Base-by-base conservation (phyloP, 1,140 invertebrate genomes). In the Vanessa tameamea region DNA sequence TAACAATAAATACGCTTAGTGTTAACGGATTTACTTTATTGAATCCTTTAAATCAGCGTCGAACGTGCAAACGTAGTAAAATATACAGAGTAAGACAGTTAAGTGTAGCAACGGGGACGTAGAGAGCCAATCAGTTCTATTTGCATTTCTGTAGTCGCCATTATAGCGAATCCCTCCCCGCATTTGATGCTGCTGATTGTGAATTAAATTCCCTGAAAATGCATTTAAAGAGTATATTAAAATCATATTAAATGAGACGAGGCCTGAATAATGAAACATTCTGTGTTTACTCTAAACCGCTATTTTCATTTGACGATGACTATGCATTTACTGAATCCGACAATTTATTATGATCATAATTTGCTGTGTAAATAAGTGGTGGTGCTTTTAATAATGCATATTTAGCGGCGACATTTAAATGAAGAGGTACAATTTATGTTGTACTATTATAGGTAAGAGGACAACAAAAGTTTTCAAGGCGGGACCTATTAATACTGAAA, bases 61-160 rank as follows among this genome's bases (percentile, higher is more conserved):
- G 37, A 66, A 65, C 47, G 77, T 76, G 71, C 73, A 78, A 79
- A 74, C 78, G 75, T 78, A 75, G 69, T 79, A 82, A 80, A 82
- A 82, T 82, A 70, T 78, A 72, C 72, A 82, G 75, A 65, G 75
- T 64, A 78, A 81, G 78, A 78, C 80, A 79, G 78, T 71, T 81
- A 81, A 79, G 77, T 80, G 80, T 72, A 69, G 79, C 73, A 77
- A 72, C 71, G 76, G 76, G 77, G 72, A 78, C 69, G 76, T 78
- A 69, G 79, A 76, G 78, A 80, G 75, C 81, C 83, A 87, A 87
- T 89, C 84, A 87, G 78, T 78, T 82, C 72, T 87, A 87, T 89
- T 89, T 89, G 81, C 82, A 84, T 86, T 87, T 87, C 78, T 82
- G 82, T 83, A 86, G 82, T 84, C 77, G 76, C 78, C 79, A 84